Base-by-base conservation (phyloP, 2,888 invertebrate genomes). In the Polylopha cassiicola region DNA sequence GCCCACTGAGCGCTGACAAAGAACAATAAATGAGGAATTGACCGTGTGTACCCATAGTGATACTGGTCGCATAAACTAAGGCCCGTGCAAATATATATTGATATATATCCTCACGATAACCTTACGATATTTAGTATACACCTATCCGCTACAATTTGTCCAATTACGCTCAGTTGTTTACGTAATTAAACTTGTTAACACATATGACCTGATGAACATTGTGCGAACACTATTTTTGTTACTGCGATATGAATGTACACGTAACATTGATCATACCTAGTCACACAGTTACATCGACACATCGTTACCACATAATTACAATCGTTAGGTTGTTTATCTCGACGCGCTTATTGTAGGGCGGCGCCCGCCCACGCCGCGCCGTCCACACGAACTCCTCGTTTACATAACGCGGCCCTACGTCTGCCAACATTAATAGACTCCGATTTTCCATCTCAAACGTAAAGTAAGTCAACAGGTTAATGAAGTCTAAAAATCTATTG, bases 401-500 rank as follows among this genome's bases (percentile, higher is more conserved):
- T 74, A 71, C 61, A 61, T 73, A 74, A 74, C 52, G 33, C 42
- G 42, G 46, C 43, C 43, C 44, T 44, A 30, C 32, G 39, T 28
- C 24, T 16, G 41, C 30, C 16, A 41, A 41, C 36, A 41, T 26
- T 30, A 41, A 41, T 36, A 41, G 36, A 39, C 15, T 27, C 3
- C 26, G 39, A 36, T 41, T 30, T 36, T 41, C 41, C 26, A 30
- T 39, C 32, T 15, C 26, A 27, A 16, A 31, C 23, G 36, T 33
- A 37, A 37, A 45, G 22, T 36, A 46, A 51, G 62, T 62, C 68
- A 74, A 66, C 65, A 69, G 73, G 78, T 75, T 80, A 77, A 79
- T 73, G 75, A 79, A 70, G 73, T 69, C 57, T 66, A 57, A 67
- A 65, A 65, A 70, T 65, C 59, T 59, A 67, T 84, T 84, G 75